Base-by-base conservation (phyloP, 1,140 invertebrate genomes). In the Cotesia typhae region DNA sequence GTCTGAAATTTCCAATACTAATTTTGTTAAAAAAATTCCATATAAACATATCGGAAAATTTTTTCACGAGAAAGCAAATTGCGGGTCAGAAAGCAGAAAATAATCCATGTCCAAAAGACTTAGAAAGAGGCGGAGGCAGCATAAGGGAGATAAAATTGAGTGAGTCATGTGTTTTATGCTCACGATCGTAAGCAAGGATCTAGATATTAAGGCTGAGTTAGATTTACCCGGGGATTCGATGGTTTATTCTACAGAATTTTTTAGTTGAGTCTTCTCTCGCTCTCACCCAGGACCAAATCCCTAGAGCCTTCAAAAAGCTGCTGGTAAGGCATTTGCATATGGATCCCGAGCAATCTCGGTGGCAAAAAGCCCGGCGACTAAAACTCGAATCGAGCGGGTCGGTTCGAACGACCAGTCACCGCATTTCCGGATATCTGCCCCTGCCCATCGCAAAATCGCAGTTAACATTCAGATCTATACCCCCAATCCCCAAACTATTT, bases 181-280 rank as follows among this genome's bases (percentile, higher is more conserved):
- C 17, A 52, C 36, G 35, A 5, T 63, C 9, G 60, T 63, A 66
- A 47, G 64, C 64, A 52, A 66, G 38, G 14, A 66, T 51, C 41
- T 66, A 66, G 41, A 14, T 14, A 14, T n/a, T 4, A 64, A 66
- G 41, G 41, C 5, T 47, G 41, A 47, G 41, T 47, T 47, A 47
- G 41, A 47, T 47, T 47, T 47, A 67, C 6, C 66, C 35, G 6
- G 10, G 51, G 7, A 20, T 36, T 20, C 9, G 47, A 67, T 17
- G 66, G 52, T 67, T 67, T 67, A 67, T 67, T 53, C 51, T n/a
- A 36, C n/a, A 12, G 10, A 55, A 28, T 67, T 67, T 67, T 67
- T 52, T 28, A 28, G 28, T 28, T 67, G 4, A 51, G 14, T 17
- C 52, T 35, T 35, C 20, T 66, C 64, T 17, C 10, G 51, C 38